Evolutionary conservation across 1,140 invertebrate species (phyloP), one percentile per base, ranked within the genome.

Genomic region (Frieseomelitta varia): DNA sequence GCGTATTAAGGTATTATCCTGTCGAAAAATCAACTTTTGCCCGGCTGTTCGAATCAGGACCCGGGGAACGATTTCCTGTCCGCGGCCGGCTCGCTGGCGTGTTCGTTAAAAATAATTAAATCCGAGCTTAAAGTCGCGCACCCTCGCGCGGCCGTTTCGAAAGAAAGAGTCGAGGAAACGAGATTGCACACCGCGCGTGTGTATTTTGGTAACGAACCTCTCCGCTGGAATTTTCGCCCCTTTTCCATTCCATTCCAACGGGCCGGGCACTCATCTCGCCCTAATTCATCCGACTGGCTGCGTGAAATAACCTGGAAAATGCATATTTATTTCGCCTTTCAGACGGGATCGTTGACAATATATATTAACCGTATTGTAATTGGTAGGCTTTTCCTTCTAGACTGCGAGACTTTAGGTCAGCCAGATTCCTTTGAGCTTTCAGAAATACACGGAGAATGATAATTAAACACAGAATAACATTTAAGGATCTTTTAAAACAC

Each of bases 181-280:
- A 81, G 83, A 88, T 88, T 75, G 83, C 75, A 69, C 4, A 2
- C 1, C 47, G 14, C 53, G 67, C 39, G 39, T 77, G 87, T 88
- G 87, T 88, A 88, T 88, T 88, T 88, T 85, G 65, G 87, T 88
- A 88, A 88, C 87, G 83, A 85, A 85, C 56, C 87, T 65, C 86
- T 85, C 69, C 73, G 65, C 56, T 75, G 86, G 87, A 88, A 88
- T 88, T 88, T 88, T 68, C 83, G 63, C 85, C 83, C 77, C 6
- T 47, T 88, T 88, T 85, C 77, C 79, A 77, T 88, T 85, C 73
- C 79, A 80, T 88, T 61, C 47, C 51, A 47, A 79, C 73, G 58
- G 67, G 67, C 68, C 39, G 39, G 67, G 67, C 80, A 61, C 74
- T 84, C 56, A 15, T 79, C 67, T 34, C 24, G 34, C 27, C 27